phyloP scores from a whole-genome alignment of 2,113 vertebrate species.

The Pygathrix nemaeus region DNA sequence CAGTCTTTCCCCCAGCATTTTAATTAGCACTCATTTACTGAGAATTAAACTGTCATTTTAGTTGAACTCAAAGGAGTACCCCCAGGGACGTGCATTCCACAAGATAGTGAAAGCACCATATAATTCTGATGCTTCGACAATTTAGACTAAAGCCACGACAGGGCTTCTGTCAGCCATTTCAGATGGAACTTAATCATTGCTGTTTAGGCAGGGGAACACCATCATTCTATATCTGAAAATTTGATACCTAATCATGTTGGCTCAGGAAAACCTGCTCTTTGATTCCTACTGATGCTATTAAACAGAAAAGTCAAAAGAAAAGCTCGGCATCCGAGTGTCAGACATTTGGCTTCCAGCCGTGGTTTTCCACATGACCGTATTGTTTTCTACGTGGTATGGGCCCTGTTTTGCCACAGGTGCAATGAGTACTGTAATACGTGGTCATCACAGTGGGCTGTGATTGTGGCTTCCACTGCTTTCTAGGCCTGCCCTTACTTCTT shows the following conservation, averaged over 20 bases:
- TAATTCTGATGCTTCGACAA: constrained; percentile 79
- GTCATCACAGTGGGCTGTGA: not conserved
- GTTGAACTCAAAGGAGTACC: constrained; percentile 80
- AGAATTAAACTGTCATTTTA: constrained; percentile 80
- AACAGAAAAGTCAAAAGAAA: not conserved
- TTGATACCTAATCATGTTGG: constrained; percentile 14
- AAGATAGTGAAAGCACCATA: constrained; percentile 81
- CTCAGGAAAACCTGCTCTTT: constrained; percentile 24
- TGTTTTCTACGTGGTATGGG: not conserved
- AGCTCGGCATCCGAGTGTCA: not conserved
- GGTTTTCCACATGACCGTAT: not conserved
- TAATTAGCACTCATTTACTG: constrained; percentile 84
- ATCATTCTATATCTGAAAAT: not conserved
- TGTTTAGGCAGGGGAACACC: not conserved
- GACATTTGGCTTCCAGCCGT: not conserved
- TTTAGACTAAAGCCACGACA: constrained; percentile 72
- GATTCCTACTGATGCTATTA: not conserved
- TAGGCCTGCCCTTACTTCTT: not conserved
- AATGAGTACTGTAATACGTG: too few relatives aligned
- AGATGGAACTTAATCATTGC: constrained; percentile 46
- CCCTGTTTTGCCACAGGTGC: not conserved
- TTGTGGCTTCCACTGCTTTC: not conserved
- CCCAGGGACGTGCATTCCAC: constrained; percentile 80
- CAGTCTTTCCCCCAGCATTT: constrained; percentile 79
- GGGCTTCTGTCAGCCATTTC: constrained; percentile 69